Evolutionary conservation across 2,888 invertebrate genomes (phyloP), one percentile per base, ranked within the genome.

Genomic region (Cloeon dipterum): DNA sequence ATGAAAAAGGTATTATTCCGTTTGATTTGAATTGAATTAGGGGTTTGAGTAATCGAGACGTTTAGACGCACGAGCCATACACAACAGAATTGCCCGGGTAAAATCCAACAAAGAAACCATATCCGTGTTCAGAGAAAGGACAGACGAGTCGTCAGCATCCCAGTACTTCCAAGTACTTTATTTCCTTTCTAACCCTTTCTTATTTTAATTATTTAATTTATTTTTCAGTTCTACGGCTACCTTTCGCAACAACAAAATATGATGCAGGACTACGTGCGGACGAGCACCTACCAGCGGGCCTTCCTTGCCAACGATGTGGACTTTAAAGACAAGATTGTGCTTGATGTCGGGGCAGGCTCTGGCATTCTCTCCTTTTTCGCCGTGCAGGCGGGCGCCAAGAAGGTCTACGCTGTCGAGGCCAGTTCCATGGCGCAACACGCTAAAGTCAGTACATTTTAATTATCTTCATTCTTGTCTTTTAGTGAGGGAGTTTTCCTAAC

Each of bases 221-320:
- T 36, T 38, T 53, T 57, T 18, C 55, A 96, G 66, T 98, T 98
- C 61, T 98, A 98, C 60, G 94, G 96, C 44, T 96, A 94, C 62
- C 63, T 98, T 46, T 93, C 93, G 39, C 98, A 98, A 56, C 98
- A 98, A 59, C 98, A 98, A 60, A 98, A 98, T 55, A 98, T 98
- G 96, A 83, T 98, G 82, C 96, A 98, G 62, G 98, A 98, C 58
- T 98, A 89, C 58, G 86, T 96, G 44, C 68, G 98, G 47, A 98
- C 98, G 33, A 88, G 91, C 53, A 96, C 96, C 39, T 98, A 98
- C 59, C 96, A 98, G 59, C 72, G 86, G 50, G 96, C 98, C 39
- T 93, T 98, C 55, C 64, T 93, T 43, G 76, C 82, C 38, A 98
- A 98, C 60, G 65, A 82, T 38, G 70, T 74, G 40, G 96, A 98